Evolutionary conservation across 2,797 vertebrate genomes (phyloP).

Genomic region (Spinus pinus): DNA sequence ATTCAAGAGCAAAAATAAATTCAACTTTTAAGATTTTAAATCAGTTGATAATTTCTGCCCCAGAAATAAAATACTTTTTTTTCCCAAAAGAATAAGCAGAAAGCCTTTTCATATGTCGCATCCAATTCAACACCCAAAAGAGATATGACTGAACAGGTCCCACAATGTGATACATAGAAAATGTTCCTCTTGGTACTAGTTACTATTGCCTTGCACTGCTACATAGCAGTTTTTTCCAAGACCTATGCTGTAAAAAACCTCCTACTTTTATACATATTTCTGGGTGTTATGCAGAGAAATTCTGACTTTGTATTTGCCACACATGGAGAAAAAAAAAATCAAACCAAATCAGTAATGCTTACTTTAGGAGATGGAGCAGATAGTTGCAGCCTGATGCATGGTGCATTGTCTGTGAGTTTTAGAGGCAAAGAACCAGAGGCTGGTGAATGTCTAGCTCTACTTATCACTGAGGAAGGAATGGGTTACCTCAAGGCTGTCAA

Average conservation of each 20-base stretch:
- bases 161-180: background rate
- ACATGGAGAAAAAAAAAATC: background rate
- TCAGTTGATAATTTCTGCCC: background rate
- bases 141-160: background rate
- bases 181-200: background rate
- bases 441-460: background rate
- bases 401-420: background rate
- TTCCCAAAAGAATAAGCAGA: background rate
- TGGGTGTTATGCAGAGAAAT: background rate
- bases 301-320: background rate
- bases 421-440: background rate
- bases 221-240: background rate
- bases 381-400: background rate
- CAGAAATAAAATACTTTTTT: background rate
- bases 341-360: background rate
- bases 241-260: background rate
- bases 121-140: background rate
- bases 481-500: slow-evolving; percentile 59
- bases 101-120: background rate
- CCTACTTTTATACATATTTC: accelerated
- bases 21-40: background rate
- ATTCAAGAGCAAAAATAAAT: background rate
- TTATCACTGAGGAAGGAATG: background rate
- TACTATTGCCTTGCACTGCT: background rate
- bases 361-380: background rate